Evolutionary conservation across 1,140 invertebrate species (phyloP).

Genomic region (Drosophila sturtevanti): DNA sequence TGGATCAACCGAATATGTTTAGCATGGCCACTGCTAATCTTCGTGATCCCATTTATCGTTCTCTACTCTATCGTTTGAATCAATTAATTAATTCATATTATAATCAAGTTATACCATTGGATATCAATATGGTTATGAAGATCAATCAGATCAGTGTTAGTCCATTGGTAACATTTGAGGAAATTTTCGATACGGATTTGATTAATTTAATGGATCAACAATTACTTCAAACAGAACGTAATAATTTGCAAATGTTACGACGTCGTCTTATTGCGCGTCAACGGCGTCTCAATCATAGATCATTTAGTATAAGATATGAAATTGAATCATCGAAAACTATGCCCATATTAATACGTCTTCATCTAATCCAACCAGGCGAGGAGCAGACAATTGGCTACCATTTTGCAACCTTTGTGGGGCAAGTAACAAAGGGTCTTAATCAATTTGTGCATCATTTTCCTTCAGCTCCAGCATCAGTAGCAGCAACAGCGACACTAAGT

Average conservation of each 20-base stretch:
- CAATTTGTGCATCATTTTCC: slow-evolving; percentile 73
- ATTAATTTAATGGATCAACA: slow-evolving; percentile 72
- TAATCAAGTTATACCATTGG: not conserved
- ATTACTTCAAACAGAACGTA: slow-evolving; percentile 51
- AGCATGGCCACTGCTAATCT: slow-evolving; percentile 50
- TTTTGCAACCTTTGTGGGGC: slow-evolving; percentile 75
- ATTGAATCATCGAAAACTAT: slow-evolving; percentile 51
- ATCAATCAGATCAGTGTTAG: slow-evolving; percentile 15
- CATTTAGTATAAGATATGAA: slow-evolving; percentile 55
- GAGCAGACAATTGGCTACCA: slow-evolving; percentile 52
- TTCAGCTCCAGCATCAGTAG: slow-evolving; percentile 61
- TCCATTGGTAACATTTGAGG: slow-evolving; percentile 45
- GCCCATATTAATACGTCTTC: slow-evolving; percentile 65
- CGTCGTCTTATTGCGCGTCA: slow-evolving; percentile 83
- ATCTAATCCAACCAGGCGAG: slow-evolving; percentile 24
- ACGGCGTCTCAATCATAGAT: slow-evolving; percentile 85
- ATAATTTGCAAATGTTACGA: slow-evolving; percentile 62
- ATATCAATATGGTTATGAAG: not conserved
- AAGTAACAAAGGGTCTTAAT: slow-evolving; percentile 71
- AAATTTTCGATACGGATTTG: slow-evolving; percentile 43
- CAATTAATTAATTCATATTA: slow-evolving; percentile 14
- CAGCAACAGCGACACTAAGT: slow-evolving; percentile 58
- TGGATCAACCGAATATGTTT: slow-evolving; percentile 38
- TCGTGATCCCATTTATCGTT: slow-evolving; percentile 60
- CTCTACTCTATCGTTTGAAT: slow-evolving; percentile 31